Conservation (phyloP, 2,797 vertebrate genomes). For the Sebastes paucispinis region DNA sequence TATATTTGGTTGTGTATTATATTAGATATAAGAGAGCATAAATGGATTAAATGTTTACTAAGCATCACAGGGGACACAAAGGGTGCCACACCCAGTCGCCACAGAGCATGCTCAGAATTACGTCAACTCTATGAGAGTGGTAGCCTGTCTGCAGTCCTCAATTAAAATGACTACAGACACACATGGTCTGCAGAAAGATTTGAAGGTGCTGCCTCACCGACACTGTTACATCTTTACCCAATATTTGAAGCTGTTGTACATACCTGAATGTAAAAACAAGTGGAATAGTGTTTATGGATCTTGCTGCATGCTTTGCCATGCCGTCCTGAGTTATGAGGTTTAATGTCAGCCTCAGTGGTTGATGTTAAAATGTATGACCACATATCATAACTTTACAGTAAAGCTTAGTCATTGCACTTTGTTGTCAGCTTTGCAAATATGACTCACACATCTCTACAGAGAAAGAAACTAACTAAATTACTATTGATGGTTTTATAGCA, state of each 20-base stretch:
- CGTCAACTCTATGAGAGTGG: constrained; percentile 56
- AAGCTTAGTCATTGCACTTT: background rate
- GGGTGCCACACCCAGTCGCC: constrained; percentile 59
- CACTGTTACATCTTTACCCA: background rate
- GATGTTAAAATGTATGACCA: background rate
- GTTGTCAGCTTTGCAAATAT: background rate
- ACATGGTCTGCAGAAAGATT: background rate
- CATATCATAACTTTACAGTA: background rate
- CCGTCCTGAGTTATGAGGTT: background rate
- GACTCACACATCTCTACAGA: background rate
- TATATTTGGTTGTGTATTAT: background rate
- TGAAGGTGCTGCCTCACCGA: background rate
- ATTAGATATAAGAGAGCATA: background rate
- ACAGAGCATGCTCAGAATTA: constrained; percentile 74
- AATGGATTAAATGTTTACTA: constrained; percentile 10
- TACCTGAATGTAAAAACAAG: background rate
- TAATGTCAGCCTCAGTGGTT: background rate
- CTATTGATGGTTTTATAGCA: background rate
- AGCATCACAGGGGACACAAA: constrained; percentile 39
- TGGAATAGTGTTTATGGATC: background rate
- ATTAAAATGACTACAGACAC: constrained; percentile 34
- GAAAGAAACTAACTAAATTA: background rate
- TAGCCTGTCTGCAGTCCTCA: constrained; percentile 41
- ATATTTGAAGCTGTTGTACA: background rate
- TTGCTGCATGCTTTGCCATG: background rate